Percentiles rank a stretch among this genome's conserved stretches.
Evolutionary conservation across 2,797 vertebrate genomes (phyloP).

Genomic region (Malurus splendens): DNA sequence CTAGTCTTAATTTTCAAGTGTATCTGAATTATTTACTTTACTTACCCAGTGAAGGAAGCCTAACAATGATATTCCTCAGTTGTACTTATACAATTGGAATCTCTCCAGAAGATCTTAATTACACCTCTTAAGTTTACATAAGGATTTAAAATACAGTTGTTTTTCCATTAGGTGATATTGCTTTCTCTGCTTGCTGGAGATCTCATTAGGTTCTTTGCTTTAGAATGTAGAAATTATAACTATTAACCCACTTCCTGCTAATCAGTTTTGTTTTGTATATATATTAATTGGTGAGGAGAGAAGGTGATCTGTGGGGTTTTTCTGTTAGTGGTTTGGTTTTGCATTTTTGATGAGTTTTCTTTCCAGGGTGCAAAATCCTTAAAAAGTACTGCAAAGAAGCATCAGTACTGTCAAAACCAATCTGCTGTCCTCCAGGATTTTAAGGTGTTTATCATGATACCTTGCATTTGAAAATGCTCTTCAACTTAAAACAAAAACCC

Average conservation of each 20-base stretch:
- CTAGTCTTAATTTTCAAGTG: neutral
- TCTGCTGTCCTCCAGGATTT: neutral
- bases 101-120: neutral
- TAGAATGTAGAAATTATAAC: neutral
- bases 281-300: neutral
- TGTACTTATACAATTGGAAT: neutral
- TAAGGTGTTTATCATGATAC: neutral
- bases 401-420: neutral
- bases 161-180: neutral
- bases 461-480: neutral
- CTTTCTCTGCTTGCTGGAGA: neutral
- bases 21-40: neutral
- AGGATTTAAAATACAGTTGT: neutral
- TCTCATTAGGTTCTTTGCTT: neutral
- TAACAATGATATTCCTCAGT: neutral
- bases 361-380: neutral
- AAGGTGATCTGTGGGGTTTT: neutral
- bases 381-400: neutral
- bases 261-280: neutral
- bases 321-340: neutral
- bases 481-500: neutral
- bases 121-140: neutral
- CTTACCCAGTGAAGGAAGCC: neutral
- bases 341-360: neutral
- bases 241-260: neutral